Percentiles rank a stretch among this genome's conserved stretches.
These are phyloP conservation scores for Pachliopta kotzebuea DNA, from an alignment of 2,888 invertebrate species.

Conservation along the genomic window DNA sequence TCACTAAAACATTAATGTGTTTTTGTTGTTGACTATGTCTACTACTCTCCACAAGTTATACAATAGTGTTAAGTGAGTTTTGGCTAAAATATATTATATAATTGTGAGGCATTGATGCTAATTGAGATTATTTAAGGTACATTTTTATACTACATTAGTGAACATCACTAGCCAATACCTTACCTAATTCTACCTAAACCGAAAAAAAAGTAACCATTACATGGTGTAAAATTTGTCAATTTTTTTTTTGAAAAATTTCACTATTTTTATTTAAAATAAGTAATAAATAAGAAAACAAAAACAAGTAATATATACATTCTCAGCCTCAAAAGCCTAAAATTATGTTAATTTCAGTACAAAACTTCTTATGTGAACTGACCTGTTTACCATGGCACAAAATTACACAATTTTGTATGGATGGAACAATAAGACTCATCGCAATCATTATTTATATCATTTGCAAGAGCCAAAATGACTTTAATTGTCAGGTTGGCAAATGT, in stretches of 20 bases:
- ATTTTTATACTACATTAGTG: slow-evolving; percentile 55
- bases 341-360: slow-evolving; percentile 40
- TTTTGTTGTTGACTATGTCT: slow-evolving; percentile 6
- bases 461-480: not conserved
- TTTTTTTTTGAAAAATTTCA: slow-evolving; percentile 36
- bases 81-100: slow-evolving; percentile 30
- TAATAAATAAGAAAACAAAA: slow-evolving; percentile 66
- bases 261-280: slow-evolving; percentile 47
- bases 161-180: slow-evolving; percentile 57
- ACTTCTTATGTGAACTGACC: slow-evolving; percentile 38
- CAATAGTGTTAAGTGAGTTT: slow-evolving; percentile 22
- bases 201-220: slow-evolving; percentile 48
- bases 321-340: slow-evolving; percentile 56
- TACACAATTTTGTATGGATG: slow-evolving; percentile 28
- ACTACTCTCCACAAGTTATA: slow-evolving; percentile 1
- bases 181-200: slow-evolving; percentile 36
- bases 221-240: slow-evolving; percentile 48
- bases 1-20: slow-evolving; percentile 3
- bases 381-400: slow-evolving; percentile 40
- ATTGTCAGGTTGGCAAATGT: not conserved
- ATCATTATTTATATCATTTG: not conserved
- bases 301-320: slow-evolving; percentile 62
- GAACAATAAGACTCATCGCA: slow-evolving; percentile 10
- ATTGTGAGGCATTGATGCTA: slow-evolving; percentile 46
- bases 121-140: slow-evolving; percentile 76